Evolutionary conservation across 2,888 invertebrate species (phyloP), one percentile per base, ranked within the genome.

Genomic region (Lycophotia porphyrea): DNA sequence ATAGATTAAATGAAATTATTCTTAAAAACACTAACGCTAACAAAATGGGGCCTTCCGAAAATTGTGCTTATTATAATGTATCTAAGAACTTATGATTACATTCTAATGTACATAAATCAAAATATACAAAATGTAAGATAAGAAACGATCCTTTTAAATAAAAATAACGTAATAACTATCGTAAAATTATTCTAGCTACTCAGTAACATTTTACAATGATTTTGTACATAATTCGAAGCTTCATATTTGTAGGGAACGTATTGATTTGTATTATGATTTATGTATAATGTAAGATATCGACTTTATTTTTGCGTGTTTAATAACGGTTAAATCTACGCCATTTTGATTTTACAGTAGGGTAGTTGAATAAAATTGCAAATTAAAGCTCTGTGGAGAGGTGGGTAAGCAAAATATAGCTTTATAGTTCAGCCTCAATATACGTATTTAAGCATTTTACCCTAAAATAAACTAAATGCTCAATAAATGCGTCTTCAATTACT

Each of bases 141-240:
- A 76, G 71, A 83, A 84, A 70, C 60, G 58, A 76, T 78, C 3
- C 36, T 79, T 85, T 81, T 72, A 80, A 85, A 82, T 85, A 76
- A 80, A 82, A 84, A 70, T 75, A 86, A 85, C 70, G 49, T 82
- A 81, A 81, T 84, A 82, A 79, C 67, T 84, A 88, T 84, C 86
- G 84, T 90, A 88, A 94, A 94, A 95, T 95, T 95, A 95, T 91
- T 91, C 94, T 95, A 95, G 88, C 95, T 95, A 95, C 91, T 89
- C 88, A 91, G 90, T 92, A 92, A 93, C 90, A 91, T 88, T 90
- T 92, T 90, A 93, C 87, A 91, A 92, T 93, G 92, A 92, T 92
- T 96, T 95, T 96, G 96, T 96, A 96, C 95, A 95, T 92, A 92
- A 83, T 91, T 92, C 89, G 94, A 95, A 94, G 94, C 94, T 94